Percentiles rank a stretch among this genome's conserved stretches.
These are phyloP conservation scores for Oncorhynchus keta DNA, from an alignment of 2,113 vertebrate genomes.

Conservation along the genomic window DNA sequence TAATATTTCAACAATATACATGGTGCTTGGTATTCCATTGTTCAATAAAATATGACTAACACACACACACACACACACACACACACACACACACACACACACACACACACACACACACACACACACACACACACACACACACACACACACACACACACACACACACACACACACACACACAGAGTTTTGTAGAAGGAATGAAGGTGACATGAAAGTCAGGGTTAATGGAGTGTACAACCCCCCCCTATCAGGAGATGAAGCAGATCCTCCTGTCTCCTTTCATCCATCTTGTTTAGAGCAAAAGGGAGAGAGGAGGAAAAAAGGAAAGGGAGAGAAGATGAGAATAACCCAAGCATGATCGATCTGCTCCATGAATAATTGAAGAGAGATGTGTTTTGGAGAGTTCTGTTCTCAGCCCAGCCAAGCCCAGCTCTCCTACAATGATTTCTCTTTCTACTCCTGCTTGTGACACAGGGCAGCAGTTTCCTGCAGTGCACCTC, in stretches of 20 bases:
- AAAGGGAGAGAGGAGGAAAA: background rate
- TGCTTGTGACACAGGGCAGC: slow-evolving; percentile 47
- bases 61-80: no score
- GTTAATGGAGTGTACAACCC: no score
- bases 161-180: no score
- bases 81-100: no score
- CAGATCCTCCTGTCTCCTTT: background rate
- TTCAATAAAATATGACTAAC: no score
- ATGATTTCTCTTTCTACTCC: background rate
- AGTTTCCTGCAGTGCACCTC: slow-evolving; percentile 43
- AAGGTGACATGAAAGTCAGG: no score
- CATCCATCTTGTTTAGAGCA: background rate
- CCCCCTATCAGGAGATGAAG: background rate
- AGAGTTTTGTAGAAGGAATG: no score
- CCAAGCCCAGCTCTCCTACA: background rate
- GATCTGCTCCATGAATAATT: slow-evolving; percentile 6
- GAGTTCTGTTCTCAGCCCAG: background rate
- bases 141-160: no score
- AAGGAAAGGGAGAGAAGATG: background rate
- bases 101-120: no score
- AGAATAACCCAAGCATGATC: slow-evolving; percentile 1
- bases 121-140: no score
- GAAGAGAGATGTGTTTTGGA: background rate
- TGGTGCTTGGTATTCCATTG: no score
- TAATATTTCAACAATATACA: no score